Conservation (phyloP, 2,888 invertebrate genomes). For the Pristionchus exspectatus region DNA sequence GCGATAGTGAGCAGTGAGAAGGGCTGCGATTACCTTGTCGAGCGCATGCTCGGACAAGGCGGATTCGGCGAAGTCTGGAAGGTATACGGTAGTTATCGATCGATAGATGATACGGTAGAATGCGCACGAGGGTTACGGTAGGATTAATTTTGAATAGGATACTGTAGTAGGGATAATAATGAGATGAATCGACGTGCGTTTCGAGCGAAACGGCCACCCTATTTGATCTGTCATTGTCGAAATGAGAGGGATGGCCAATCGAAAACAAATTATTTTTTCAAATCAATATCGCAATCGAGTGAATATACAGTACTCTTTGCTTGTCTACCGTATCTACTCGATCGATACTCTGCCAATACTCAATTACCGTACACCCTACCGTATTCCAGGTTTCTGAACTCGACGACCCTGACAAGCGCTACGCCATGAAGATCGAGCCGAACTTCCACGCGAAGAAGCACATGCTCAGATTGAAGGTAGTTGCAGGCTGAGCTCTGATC, state of each 20-base stretch:
- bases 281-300: no score
- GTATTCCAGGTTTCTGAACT: not conserved
- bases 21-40: not conserved
- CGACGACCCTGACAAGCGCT: constrained; percentile 2
- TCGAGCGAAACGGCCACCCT: no score
- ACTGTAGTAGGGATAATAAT: not conserved
- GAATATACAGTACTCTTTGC: no score
- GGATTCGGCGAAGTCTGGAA: constrained; percentile 24
- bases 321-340: no score
- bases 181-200: no score
- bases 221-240: no score
- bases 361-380: not conserved
- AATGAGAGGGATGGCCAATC: no score
- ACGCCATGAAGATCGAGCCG: constrained; percentile 12
- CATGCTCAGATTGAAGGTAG: not conserved
- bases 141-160: no score
- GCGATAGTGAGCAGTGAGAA: not conserved
- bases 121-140: no score
- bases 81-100: not conserved
- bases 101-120: not conserved
- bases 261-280: no score
- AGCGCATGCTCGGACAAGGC: not conserved
- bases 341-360: no score
- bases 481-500: not conserved
- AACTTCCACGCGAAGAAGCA: not conserved